A percentile compares a stretch with the other conserved stretches of the same genome.
Evolutionary conservation across 1,140 invertebrate species (phyloP).

Genomic region (Magallana angulata): DNA sequence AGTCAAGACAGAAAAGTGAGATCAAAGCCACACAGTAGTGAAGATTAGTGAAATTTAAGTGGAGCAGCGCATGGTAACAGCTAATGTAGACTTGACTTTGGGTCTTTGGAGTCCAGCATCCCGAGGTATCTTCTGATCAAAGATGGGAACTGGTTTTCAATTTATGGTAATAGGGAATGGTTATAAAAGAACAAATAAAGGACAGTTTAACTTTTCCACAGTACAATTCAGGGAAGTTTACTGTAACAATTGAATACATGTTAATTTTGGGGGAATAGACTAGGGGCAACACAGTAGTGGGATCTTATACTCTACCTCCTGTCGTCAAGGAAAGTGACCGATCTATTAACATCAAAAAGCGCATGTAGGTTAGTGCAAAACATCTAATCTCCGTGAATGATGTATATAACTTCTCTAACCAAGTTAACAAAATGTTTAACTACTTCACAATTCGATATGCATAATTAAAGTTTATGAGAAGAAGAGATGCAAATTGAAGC

Average conservation of each 20-base stretch:
- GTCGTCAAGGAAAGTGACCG: neutral
- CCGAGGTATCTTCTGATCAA: too few relatives aligned
- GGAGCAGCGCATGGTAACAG: neutral
- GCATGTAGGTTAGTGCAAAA: neutral
- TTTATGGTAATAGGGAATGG: too few relatives aligned
- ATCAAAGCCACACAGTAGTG: conserved; percentile 37
- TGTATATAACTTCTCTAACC: neutral
- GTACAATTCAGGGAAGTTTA: neutral
- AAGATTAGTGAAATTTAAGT: conserved; percentile 27
- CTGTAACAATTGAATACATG: neutral
- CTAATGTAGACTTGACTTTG: neutral
- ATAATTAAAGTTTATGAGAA: too few relatives aligned
- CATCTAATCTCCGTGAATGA: neutral
- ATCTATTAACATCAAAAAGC: conserved; percentile 11
- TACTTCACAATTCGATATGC: too few relatives aligned
- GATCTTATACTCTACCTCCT: neutral
- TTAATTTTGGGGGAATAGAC: neutral
- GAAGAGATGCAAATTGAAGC: too few relatives aligned
- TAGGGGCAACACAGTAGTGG: neutral
- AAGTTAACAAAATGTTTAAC: neutral
- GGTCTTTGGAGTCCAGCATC: too few relatives aligned
- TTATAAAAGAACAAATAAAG: too few relatives aligned
- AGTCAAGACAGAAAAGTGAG: conserved; percentile 17
- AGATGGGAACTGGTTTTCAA: too few relatives aligned
- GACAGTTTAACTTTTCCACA: too few relatives aligned